Evolutionary conservation across 2,888 invertebrate species (phyloP).

Genomic region (Laspeyria flexula): DNA sequence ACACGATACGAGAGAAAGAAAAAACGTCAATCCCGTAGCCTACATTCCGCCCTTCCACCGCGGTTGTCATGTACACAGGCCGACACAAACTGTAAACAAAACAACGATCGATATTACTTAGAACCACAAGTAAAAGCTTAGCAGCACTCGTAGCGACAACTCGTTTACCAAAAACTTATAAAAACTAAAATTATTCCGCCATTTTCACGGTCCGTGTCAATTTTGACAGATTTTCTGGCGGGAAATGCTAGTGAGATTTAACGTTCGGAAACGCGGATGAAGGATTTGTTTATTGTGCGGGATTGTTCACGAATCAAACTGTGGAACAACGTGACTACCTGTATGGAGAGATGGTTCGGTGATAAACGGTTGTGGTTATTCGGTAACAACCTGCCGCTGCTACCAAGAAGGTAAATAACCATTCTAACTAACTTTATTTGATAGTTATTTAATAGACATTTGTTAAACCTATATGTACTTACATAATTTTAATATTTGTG

Average conservation of each 20-base stretch:
- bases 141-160: slow-evolving; percentile 62
- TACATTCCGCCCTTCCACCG: slow-evolving; percentile 66
- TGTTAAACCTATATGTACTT: too few species aligned
- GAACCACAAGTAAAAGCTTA: slow-evolving; percentile 67
- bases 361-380: slow-evolving; percentile 96
- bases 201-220: slow-evolving; percentile 36
- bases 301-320: slow-evolving; percentile 67
- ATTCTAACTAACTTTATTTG: neutral
- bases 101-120: slow-evolving; percentile 75
- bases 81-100: slow-evolving; percentile 82
- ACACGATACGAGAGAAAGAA: slow-evolving; percentile 6
- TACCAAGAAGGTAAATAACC: slow-evolving; percentile 90
- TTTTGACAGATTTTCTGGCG: slow-evolving; percentile 63
- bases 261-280: slow-evolving; percentile 73
- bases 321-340: slow-evolving; percentile 83
- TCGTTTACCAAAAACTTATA: slow-evolving; percentile 39
- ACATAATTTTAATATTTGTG: too few species aligned
- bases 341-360: slow-evolving; percentile 97
- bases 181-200: slow-evolving; percentile 2
- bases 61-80: slow-evolving; percentile 84
- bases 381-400: slow-evolving; percentile 94
- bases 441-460: neutral
- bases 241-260: slow-evolving; percentile 61
- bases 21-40: slow-evolving; percentile 46
- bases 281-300: slow-evolving; percentile 55